phyloP scores from a whole-genome alignment of 2,113 vertebrate species.

The Dromaius novaehollandiae region DNA sequence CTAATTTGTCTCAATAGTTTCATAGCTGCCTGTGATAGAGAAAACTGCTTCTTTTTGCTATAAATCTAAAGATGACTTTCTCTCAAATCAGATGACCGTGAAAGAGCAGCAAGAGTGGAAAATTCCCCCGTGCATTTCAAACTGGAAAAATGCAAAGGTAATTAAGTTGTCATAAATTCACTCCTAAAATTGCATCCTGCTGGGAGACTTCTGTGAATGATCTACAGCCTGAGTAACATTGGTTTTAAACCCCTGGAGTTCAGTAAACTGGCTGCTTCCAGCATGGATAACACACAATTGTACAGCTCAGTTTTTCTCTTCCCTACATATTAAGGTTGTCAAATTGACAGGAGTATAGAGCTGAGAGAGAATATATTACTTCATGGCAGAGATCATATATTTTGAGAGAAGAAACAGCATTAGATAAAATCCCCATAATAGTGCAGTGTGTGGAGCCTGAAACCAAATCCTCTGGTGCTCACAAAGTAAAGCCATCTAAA shows the following conservation, averaged over 20 bases:
- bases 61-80: conserved; percentile 30
- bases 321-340: not conserved
- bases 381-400: not conserved
- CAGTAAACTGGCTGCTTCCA: conserved; percentile 24
- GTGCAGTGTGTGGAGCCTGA: not conserved
- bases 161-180: conserved; percentile 45
- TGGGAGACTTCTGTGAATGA: not conserved
- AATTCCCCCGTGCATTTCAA: conserved; percentile 98
- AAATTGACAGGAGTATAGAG: not conserved
- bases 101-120: conserved; percentile 99
- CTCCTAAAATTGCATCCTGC: not conserved
- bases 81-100: conserved; percentile 91
- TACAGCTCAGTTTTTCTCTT: not conserved
- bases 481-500: not conserved
- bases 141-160: conserved; percentile 99
- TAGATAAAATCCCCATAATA: not conserved
- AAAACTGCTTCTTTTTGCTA: not conserved
- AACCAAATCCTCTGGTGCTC: not conserved
- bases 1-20: not conserved
- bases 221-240: conserved; percentile 17
- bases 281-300: not conserved
- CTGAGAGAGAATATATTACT: not conserved
- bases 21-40: not conserved
- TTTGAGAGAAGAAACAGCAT: not conserved
- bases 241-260: conserved; percentile 8